Conservation (phyloP, 2,113 vertebrate species). For the Sinocyclocheilus anshuiensis region DNA sequence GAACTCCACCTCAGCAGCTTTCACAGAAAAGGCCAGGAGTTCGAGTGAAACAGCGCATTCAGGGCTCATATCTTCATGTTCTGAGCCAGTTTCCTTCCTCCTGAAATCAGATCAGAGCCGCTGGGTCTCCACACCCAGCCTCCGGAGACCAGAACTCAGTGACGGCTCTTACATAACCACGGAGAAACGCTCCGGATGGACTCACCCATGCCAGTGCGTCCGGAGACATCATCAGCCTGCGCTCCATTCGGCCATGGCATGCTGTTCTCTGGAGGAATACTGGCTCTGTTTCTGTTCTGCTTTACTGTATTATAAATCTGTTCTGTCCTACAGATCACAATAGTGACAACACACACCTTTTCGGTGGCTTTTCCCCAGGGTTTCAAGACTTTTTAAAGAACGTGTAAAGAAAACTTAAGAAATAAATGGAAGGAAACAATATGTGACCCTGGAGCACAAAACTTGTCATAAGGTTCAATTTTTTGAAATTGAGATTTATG, state of each 20-base stretch:
- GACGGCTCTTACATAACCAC: slow-evolving; percentile 33
- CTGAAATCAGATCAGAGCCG: slow-evolving; percentile 59
- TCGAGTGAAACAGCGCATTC: neutral
- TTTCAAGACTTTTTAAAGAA: too few species aligned
- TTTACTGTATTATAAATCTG: neutral
- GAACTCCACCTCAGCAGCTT: neutral
- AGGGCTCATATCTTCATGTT: neutral
- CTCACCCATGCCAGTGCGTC: slow-evolving; percentile 31
- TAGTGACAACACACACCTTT: too few species aligned
- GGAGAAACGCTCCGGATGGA: slow-evolving; percentile 25
- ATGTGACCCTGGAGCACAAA: too few species aligned
- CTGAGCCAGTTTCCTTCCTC: slow-evolving; percentile 57
- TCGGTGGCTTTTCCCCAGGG: too few species aligned
- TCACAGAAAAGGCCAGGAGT: neutral
- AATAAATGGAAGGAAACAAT: too few species aligned
- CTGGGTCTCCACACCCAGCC: slow-evolving; percentile 51
- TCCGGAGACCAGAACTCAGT: slow-evolving; percentile 36
- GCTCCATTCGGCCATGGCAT: neutral
- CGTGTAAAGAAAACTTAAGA: too few species aligned
- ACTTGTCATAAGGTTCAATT: too few species aligned
- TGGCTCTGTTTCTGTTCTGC: neutral
- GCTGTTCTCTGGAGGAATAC: too few species aligned
- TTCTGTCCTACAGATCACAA: too few species aligned
- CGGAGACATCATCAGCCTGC: slow-evolving; percentile 36
- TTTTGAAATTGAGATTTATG: too few species aligned